These are phyloP conservation scores for Melanotaenia parkinsoni DNA, from an alignment of 2,797 vertebrate species.

Conservation along the genomic window DNA sequence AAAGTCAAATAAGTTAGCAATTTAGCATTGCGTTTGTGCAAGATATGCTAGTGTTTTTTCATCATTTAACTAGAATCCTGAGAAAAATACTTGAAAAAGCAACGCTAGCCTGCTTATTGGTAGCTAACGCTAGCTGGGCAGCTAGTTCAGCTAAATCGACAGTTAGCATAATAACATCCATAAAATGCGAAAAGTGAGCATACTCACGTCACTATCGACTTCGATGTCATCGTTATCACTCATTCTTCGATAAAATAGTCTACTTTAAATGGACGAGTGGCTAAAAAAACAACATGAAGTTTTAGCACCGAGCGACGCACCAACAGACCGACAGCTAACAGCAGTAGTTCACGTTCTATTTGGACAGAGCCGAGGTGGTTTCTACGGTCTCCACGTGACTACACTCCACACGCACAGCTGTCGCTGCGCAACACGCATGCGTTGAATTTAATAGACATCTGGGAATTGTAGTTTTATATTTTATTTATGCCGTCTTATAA, in stretches of 20 bases:
- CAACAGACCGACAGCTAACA: slow-evolving; percentile 61
- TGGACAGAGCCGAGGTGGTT: slow-evolving; percentile 71
- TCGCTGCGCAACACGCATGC: slow-evolving; percentile 68
- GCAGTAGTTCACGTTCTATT: slow-evolving; percentile 70
- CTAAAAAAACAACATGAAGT: slow-evolving; percentile 82
- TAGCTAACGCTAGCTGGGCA: slow-evolving; percentile 71
- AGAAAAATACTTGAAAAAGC: slow-evolving; percentile 43
- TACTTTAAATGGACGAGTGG: slow-evolving; percentile 72
- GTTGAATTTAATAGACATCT: not conserved
- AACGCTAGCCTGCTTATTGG: slow-evolving; percentile 56
- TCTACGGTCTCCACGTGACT: slow-evolving; percentile 83
- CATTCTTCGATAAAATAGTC: slow-evolving; percentile 87
- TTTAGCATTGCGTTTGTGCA: not conserved
- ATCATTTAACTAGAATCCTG: slow-evolving; percentile 38
- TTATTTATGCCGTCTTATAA: fast-evolving
- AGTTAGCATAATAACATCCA: slow-evolving; percentile 47
- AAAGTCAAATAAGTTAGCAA: slow-evolving; percentile 15
- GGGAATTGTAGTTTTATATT: slow-evolving; percentile 28
- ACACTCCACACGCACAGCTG: slow-evolving; percentile 68
- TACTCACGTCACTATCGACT: slow-evolving; percentile 99
- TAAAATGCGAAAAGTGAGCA: slow-evolving; percentile 30
- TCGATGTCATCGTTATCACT: slow-evolving; percentile 99
- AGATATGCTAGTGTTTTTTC: slow-evolving; percentile 5
- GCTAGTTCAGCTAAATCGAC: slow-evolving; percentile 68
- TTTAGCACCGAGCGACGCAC: slow-evolving; percentile 72